Percentiles rank a stretch among this genome's conserved stretches.
Conservation (phyloP, 2,888 invertebrate species). For the Enoplolaimus lenunculus region DNA sequence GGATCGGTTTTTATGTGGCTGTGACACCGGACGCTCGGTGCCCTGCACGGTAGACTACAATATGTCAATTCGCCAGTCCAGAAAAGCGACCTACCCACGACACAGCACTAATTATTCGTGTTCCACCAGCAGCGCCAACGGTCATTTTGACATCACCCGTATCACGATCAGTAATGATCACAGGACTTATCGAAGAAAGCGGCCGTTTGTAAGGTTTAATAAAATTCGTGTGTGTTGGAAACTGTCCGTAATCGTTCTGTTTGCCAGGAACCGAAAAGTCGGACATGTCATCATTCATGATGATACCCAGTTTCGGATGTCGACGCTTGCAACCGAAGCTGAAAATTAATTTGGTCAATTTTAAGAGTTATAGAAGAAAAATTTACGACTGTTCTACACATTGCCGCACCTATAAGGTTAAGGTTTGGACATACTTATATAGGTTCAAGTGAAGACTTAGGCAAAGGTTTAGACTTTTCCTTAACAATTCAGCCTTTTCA, state of each 20-base stretch:
- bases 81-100: too few relatives aligned
- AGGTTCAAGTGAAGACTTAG: too few relatives aligned
- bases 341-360: conserved; percentile 30
- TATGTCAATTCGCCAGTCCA: too few relatives aligned
- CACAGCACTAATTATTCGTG: conserved; percentile 74
- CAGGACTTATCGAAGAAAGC: conserved; percentile 77
- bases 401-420: too few relatives aligned
- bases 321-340: conserved; percentile 69
- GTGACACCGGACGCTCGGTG: too few relatives aligned
- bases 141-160: conserved; percentile 53
- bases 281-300: conserved; percentile 83
- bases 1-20: background rate
- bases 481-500: too few relatives aligned
- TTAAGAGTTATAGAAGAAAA: too few relatives aligned
- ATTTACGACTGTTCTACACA: too few relatives aligned
- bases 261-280: conserved; percentile 62
- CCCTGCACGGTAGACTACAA: too few relatives aligned
- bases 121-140: conserved; percentile 75
- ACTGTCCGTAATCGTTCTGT: conserved; percentile 41
- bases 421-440: too few relatives aligned
- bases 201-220: conserved; percentile 67
- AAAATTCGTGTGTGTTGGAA: conserved; percentile 66
- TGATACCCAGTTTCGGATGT: conserved; percentile 63
- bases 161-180: conserved; percentile 55
- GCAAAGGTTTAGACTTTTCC: too few relatives aligned